phyloP scores from a whole-genome alignment of 2,113 vertebrate genomes.

The Dicentrarchus labrax region DNA sequence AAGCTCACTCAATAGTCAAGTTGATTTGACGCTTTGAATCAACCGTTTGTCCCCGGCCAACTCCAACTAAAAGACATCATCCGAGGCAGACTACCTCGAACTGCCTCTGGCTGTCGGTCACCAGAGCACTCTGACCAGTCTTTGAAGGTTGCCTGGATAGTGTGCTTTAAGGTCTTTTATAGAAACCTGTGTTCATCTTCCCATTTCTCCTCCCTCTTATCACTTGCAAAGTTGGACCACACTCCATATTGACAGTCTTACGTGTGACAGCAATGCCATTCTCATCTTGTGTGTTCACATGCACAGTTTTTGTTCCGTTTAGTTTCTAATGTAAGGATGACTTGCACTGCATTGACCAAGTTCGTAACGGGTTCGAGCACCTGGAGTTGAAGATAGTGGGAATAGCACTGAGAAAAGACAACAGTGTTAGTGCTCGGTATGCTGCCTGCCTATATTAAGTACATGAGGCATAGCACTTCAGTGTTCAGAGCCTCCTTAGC shows the following conservation, averaged over 20 bases:
- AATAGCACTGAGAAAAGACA: constrained; percentile 9
- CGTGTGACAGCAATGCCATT: constrained; percentile 41
- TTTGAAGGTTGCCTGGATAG: constrained; percentile 29
- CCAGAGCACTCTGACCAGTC: constrained; percentile 25
- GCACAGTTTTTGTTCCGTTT: constrained; percentile 29
- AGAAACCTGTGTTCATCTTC: constrained; percentile 17
- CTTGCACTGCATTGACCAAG: constrained; percentile 23
- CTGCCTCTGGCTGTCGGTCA: constrained; percentile 42
- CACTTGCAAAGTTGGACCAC: constrained; percentile 32
- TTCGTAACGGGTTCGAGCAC: constrained; percentile 2
- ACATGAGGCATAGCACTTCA: constrained; percentile 29
- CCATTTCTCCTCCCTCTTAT: neutral
- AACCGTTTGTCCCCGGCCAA: constrained; percentile 11
- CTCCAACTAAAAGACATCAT: constrained; percentile 32
- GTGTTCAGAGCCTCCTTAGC: constrained; percentile 42
- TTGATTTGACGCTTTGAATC: constrained; percentile 39
- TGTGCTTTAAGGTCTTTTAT: constrained; percentile 29
- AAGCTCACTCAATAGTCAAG: constrained; percentile 22
- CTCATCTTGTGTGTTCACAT: constrained; percentile 29
- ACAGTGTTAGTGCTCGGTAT: constrained; percentile 3
- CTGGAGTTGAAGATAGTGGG: neutral
- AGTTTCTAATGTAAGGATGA: constrained; percentile 37
- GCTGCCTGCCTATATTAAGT: constrained; percentile 30
- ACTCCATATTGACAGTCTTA: constrained; percentile 31
- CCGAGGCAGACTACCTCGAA: constrained; percentile 55